Percentiles rank a stretch among this genome's conserved stretches.
phyloP scores from a whole-genome alignment of 2,888 invertebrate species.

The Eumacrocentrus americanus region DNA sequence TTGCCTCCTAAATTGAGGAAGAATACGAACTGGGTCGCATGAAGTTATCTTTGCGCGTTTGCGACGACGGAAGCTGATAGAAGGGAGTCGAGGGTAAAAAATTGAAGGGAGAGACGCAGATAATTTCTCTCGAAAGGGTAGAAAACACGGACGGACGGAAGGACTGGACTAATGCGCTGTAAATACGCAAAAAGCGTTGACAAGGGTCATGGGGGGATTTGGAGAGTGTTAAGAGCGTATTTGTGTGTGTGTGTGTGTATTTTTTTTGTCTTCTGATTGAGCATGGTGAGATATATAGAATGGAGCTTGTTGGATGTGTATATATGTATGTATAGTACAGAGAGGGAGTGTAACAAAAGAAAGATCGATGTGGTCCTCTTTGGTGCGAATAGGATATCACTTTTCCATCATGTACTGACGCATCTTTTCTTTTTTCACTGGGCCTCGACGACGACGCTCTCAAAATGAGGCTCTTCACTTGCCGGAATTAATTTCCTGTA shows the following conservation, averaged over 20 bases:
- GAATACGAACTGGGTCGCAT: too few relatives aligned
- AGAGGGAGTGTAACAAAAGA: conserved; percentile 22
- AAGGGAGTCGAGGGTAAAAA: too few relatives aligned
- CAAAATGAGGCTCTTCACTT: conserved; percentile 17
- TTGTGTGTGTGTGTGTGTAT: not conserved
- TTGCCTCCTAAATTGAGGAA: too few relatives aligned
- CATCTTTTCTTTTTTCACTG: conserved; percentile 16
- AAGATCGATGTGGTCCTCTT: conserved; percentile 34
- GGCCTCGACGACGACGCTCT: conserved; percentile 23
- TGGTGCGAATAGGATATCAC: conserved; percentile 15
- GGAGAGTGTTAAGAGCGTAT: conserved; percentile 13
- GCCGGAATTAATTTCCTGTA: conserved; percentile 14
- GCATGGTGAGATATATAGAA: conserved; percentile 5
- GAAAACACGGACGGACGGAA: conserved; percentile 13
- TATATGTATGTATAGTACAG: not conserved
- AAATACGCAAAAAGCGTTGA: conserved; percentile 28
- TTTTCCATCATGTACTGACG: conserved; percentile 18
- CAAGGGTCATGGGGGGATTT: conserved; percentile 3
- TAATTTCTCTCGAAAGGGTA: conserved; percentile 18
- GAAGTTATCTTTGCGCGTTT: too few relatives aligned
- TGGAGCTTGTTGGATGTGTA: conserved; percentile 17
- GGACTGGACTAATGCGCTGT: conserved; percentile 22
- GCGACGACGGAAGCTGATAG: too few relatives aligned
- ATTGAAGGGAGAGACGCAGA: conserved; percentile 10
- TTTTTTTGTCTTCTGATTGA: not conserved